Percentiles rank a stretch among this genome's conserved stretches.
Evolutionary conservation across 2,888 invertebrate species (phyloP).

Genomic region (Pseudolycoriella hygida): DNA sequence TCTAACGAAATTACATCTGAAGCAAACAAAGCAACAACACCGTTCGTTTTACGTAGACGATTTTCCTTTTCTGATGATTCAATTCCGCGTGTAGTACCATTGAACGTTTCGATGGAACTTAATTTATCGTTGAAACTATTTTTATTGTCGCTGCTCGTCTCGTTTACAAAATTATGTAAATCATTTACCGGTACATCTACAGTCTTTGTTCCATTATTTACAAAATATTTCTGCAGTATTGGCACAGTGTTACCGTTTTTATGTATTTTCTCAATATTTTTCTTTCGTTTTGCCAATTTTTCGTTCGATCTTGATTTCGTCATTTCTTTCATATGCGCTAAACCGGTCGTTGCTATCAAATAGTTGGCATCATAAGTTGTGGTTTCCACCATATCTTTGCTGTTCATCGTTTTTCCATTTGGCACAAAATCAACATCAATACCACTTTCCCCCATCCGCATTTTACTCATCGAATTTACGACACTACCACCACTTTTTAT

Average conservation of each 20-base stretch:
- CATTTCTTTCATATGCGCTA: not conserved
- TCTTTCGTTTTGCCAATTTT: not conserved
- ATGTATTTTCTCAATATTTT: slow-evolving; percentile 1
- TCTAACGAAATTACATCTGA: too few species aligned
- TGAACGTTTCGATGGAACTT: slow-evolving; percentile 15
- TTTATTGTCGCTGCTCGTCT: slow-evolving; percentile 11
- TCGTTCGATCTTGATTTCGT: not conserved
- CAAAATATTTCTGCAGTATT: slow-evolving; percentile 5
- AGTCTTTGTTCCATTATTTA: slow-evolving; percentile 1
- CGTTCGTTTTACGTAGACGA: not conserved
- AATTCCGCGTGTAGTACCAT: not conserved
- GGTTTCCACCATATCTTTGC: not conserved
- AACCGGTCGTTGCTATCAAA: not conserved
- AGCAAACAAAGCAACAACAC: too few species aligned
- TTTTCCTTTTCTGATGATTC: not conserved
- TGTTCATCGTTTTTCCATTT: slow-evolving; percentile 3
- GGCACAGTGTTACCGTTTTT: slow-evolving; percentile 1
- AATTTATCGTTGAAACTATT: slow-evolving; percentile 18
- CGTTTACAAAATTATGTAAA: slow-evolving; percentile 2
- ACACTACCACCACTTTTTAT: not conserved
- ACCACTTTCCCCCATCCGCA: not conserved
- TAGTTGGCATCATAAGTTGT: slow-evolving; percentile 3
- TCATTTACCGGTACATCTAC: not conserved
- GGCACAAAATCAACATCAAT: not conserved
- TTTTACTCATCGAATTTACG: too few species aligned